Conservation (phyloP, 2,888 invertebrate species). For the Lasioglossum figueresi region DNA sequence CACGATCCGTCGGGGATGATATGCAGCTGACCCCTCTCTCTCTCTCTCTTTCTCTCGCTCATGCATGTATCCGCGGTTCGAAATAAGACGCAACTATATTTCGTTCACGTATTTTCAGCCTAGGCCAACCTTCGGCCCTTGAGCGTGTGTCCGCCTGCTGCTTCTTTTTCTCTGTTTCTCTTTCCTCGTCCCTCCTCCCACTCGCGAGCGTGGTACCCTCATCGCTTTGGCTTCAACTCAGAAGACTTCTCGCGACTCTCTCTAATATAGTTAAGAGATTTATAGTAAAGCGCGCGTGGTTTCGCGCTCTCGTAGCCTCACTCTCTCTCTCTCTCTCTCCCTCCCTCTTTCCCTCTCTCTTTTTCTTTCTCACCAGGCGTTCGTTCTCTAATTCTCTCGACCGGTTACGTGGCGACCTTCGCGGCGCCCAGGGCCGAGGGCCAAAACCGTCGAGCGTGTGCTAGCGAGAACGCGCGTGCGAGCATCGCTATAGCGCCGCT, state of each 20-base stretch:
- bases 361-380: neutral
- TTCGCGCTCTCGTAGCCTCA: slow-evolving; percentile 31
- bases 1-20: slow-evolving; percentile 11
- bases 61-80: slow-evolving; percentile 41
- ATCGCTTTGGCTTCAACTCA: slow-evolving; percentile 56
- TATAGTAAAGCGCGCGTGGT: slow-evolving; percentile 56
- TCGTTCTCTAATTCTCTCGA: slow-evolving; percentile 47
- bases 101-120: slow-evolving; percentile 81
- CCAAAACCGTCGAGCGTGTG: slow-evolving; percentile 74
- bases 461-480: neutral
- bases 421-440: slow-evolving; percentile 78
- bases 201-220: slow-evolving; percentile 17
- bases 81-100: slow-evolving; percentile 78
- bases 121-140: slow-evolving; percentile 79
- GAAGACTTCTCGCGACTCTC: slow-evolving; percentile 42
- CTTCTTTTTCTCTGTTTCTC: slow-evolving; percentile 66
- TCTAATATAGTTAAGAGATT: slow-evolving; percentile 73
- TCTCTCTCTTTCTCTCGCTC: neutral
- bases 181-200: slow-evolving; percentile 25
- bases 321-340: neutral
- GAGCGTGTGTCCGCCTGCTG: slow-evolving; percentile 36
- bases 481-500: slow-evolving; percentile 66
- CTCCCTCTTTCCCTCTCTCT: neutral
- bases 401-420: slow-evolving; percentile 77
- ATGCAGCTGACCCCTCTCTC: neutral